Conservation (phyloP, 2,888 invertebrate genomes). For the Rhopalosiphum nymphaeae region DNA sequence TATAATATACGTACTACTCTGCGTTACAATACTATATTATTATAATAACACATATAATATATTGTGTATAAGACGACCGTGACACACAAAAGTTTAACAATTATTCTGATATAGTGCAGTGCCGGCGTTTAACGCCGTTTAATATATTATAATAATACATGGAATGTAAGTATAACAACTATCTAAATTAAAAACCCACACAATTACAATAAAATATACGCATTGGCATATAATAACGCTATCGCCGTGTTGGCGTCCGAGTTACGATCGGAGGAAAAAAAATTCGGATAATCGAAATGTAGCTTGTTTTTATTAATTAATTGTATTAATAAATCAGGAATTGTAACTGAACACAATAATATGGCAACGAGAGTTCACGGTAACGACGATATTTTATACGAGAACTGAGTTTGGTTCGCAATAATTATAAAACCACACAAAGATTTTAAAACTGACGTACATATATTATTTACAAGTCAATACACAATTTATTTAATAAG, state of each 20-base stretch:
- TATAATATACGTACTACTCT: background rate
- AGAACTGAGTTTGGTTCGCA: background rate
- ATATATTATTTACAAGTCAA: background rate
- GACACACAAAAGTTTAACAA: constrained; percentile 14
- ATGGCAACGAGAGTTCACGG: background rate
- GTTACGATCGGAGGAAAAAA: background rate
- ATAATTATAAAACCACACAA: background rate
- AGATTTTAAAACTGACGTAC: background rate
- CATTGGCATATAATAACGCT: background rate
- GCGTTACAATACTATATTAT: background rate
- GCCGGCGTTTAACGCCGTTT: background rate
- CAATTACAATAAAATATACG: background rate
- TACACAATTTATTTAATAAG: background rate
- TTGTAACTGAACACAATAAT: background rate
- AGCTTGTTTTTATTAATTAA: too few relatives aligned
- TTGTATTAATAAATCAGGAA: background rate
- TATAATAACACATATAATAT: background rate
- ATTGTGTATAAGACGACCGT: background rate
- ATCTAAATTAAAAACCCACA: background rate
- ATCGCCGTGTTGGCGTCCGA: background rate
- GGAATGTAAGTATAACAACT: background rate
- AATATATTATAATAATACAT: background rate
- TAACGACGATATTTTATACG: background rate
- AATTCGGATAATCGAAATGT: background rate
- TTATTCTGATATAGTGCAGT: background rate